Conservation (phyloP, 2,888 invertebrate genomes). For the Dryomyza anilis region DNA sequence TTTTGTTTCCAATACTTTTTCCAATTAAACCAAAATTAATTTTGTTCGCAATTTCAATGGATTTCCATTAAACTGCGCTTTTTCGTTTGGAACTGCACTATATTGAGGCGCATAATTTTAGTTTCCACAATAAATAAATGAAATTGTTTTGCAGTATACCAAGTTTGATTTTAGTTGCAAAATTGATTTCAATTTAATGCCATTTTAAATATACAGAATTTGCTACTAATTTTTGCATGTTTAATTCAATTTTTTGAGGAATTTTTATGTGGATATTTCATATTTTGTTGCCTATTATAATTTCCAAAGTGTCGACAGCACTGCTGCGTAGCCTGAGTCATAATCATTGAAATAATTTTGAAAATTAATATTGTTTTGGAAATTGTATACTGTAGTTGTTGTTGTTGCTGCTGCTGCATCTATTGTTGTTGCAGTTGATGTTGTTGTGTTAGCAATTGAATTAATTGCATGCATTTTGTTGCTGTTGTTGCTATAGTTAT, state of each 20-base stretch:
- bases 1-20: neutral
- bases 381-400: neutral
- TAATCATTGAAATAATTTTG: conserved; percentile 41
- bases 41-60: neutral
- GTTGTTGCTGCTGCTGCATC: conserved; percentile 22
- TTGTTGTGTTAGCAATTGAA: conserved; percentile 27
- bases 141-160: neutral
- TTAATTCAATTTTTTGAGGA: conserved; percentile 21
- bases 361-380: conserved; percentile 36
- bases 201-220: neutral
- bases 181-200: neutral
- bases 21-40: neutral
- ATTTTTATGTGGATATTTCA: neutral
- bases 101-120: neutral
- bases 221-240: conserved; percentile 2
- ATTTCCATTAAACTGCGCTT: neutral
- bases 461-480: no score
- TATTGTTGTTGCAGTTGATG: conserved; percentile 18
- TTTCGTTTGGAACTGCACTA: neutral
- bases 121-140: neutral
- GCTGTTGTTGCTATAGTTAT: conserved; percentile 30
- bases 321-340: conserved; percentile 40
- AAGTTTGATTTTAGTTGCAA: neutral
- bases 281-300: conserved; percentile 7
- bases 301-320: conserved; percentile 38